A percentile compares a stretch with the other conserved stretches of the same genome.
These are phyloP conservation scores for Drosophila leontia DNA, from an alignment of 1,140 invertebrate species.

Conservation along the genomic window DNA sequence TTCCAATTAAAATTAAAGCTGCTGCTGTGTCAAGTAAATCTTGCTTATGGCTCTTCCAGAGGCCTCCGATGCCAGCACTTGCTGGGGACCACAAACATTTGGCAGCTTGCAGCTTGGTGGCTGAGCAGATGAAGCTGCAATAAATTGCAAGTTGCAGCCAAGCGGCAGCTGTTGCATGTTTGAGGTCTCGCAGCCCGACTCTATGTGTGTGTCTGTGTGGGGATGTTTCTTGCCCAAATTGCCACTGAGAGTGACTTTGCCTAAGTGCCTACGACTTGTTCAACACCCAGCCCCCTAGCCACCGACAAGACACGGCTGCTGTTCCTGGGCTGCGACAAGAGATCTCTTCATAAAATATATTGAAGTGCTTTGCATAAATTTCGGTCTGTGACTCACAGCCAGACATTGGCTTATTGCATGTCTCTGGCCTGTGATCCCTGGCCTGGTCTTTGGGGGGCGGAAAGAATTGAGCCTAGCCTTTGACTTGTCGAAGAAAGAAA, in stretches of 20 bases:
- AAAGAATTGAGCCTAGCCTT: constrained; percentile 13
- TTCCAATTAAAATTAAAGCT: constrained; percentile 16
- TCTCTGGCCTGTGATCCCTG: constrained; percentile 3
- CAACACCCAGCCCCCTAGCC: not conserved
- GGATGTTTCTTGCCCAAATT: constrained; percentile 52
- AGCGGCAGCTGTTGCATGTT: constrained; percentile 69
- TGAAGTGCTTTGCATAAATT: constrained; percentile 66
- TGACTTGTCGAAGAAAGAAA: constrained; percentile 16
- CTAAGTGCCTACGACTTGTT: constrained; percentile 42
- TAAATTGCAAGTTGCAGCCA: constrained; percentile 71
- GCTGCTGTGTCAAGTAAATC: constrained; percentile 8
- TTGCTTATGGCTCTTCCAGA: constrained; percentile 1
- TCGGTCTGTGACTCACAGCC: constrained; percentile 6
- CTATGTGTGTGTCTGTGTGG: constrained; percentile 10
- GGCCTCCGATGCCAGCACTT: not conserved
- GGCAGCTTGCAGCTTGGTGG: constrained; percentile 33
- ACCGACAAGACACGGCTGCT: constrained; percentile 34
- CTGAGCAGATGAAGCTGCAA: constrained; percentile 52
- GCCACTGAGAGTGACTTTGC: constrained; percentile 59
- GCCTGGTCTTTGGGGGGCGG: constrained; percentile 10
- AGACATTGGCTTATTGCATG: constrained; percentile 42
- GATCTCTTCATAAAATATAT: constrained; percentile 72
- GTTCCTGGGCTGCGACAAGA: constrained; percentile 38
- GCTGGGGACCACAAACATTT: constrained; percentile 8
- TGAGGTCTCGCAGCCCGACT: constrained; percentile 16